Conservation (phyloP, 2,888 invertebrate species). For the Tinea pellionella region DNA sequence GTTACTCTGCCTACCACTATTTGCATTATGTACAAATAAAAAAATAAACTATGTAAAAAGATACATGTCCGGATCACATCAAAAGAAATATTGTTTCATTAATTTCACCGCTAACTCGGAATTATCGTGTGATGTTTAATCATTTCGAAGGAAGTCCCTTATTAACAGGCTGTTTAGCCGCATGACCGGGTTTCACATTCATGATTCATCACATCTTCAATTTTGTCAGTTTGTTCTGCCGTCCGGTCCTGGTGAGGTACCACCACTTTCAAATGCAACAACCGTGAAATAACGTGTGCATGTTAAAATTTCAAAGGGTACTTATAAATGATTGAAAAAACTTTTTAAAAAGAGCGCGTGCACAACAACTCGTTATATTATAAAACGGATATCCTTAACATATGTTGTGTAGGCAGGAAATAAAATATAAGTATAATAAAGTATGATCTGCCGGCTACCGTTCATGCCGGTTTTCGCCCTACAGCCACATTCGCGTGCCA, state of each 20-base stretch:
- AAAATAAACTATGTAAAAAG: too few relatives aligned
- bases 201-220: conserved; percentile 33
- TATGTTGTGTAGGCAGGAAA: conserved; percentile 43
- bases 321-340: background rate
- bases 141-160: conserved; percentile 44
- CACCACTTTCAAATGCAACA: too few relatives aligned
- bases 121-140: conserved; percentile 34
- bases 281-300: too few relatives aligned
- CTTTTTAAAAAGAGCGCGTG: conserved; percentile 6
- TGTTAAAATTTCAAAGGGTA: conserved; percentile 21
- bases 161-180: conserved; percentile 49
- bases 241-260: too few relatives aligned
- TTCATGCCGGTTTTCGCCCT: conserved; percentile 31
- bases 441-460: conserved; percentile 36
- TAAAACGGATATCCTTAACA: conserved; percentile 57
- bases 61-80: background rate
- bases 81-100: conserved; percentile 26
- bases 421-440: conserved; percentile 28
- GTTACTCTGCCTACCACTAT: too few relatives aligned
- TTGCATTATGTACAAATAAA: too few relatives aligned
- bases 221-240: conserved; percentile 21
- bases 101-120: conserved; percentile 29
- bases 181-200: conserved; percentile 30
- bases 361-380: conserved; percentile 6
- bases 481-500: conserved; percentile 49